Base-by-base conservation (phyloP, 2,113 vertebrate species). In the Hyaena hyaena region DNA sequence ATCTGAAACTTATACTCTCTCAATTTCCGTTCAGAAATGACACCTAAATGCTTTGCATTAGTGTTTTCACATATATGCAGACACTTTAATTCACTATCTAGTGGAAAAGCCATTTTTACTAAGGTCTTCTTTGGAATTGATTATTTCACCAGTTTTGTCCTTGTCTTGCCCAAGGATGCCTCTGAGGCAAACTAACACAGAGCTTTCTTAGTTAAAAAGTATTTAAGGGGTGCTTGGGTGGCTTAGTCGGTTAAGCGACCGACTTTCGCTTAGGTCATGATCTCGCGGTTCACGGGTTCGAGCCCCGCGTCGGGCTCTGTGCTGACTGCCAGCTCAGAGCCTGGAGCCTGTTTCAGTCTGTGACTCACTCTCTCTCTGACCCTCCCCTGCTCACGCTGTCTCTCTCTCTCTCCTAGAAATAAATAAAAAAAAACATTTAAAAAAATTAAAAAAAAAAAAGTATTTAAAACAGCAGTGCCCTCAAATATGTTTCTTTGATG, bases 401-500 rank as follows among this genome's bases (percentile, higher is more conserved):
- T n/a, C n/a, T n/a, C n/a, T n/a, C n/a, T n/a, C n/a, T n/a, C n/a
- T n/a, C n/a, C n/a, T n/a, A n/a, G n/a, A n/a, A n/a, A n/a, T n/a
- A n/a, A n/a, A n/a, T n/a, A n/a, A n/a, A n/a, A n/a, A n/a, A n/a
- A n/a, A n/a, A n/a, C n/a, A n/a, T n/a, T n/a, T n/a, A n/a, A n/a
- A n/a, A n/a, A n/a, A n/a, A n/a, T n/a, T n/a, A n/a, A n/a, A n/a
- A n/a, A n/a, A n/a, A n/a, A 68, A 93, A 89, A 95, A 19, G 16
- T 71, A 7, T 81, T 88, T 88, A 65, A 85, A 86, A 58, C n/a
- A 95, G 23, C 28, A 92, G 71, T 85, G 16, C 2, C 39, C 73
- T 81, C 35, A 39, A 17, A 35, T 80, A 77, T 10, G 80, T 92
- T 94, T 90, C 73, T 95, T 90, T 79, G 50, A 79, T 94, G 61